Conservation (phyloP, 2,888 invertebrate species). For the Plebejus melissa region DNA sequence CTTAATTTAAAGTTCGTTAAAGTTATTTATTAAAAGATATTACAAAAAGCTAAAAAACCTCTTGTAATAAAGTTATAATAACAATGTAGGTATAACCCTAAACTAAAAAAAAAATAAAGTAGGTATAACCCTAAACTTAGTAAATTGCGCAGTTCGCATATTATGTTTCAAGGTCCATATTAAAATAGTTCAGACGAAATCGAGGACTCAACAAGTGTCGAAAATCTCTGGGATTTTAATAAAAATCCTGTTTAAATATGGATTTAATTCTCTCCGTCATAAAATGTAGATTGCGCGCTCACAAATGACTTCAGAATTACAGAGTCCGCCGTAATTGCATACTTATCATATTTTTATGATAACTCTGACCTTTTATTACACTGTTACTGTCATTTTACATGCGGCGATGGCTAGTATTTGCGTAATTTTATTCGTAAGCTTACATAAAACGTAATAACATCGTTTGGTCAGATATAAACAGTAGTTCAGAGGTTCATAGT, state of each 20-base stretch:
- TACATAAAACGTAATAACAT: background rate
- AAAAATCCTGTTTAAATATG: slow-evolving; percentile 42
- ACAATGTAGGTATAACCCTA: too few species aligned
- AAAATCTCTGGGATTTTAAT: slow-evolving; percentile 26
- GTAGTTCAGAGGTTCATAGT: too few species aligned
- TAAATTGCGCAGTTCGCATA: too few species aligned
- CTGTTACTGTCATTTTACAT: background rate
- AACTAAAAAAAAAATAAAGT: too few species aligned
- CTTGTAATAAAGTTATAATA: too few species aligned
- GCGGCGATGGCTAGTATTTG: background rate
- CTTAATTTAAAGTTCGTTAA: too few species aligned
- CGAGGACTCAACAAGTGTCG: background rate
- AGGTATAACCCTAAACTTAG: too few species aligned
- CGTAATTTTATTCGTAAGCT: background rate
- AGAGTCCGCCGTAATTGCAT: slow-evolving; percentile 15
- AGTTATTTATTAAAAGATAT: too few species aligned
- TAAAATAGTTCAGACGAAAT: background rate
- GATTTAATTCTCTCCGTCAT: slow-evolving; percentile 44
- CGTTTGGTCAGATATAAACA: too few species aligned
- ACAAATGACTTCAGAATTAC: slow-evolving; percentile 32
- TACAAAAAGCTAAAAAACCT: too few species aligned
- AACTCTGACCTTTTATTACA: slow-evolving; percentile 4
- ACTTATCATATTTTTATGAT: slow-evolving; percentile 15
- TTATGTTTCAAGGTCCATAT: too few species aligned
- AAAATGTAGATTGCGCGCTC: slow-evolving; percentile 32